Evolutionary conservation across 2,113 vertebrate genomes (phyloP), one percentile per base, ranked within the genome.

Genomic region (Tragelaphus imberbis): DNA sequence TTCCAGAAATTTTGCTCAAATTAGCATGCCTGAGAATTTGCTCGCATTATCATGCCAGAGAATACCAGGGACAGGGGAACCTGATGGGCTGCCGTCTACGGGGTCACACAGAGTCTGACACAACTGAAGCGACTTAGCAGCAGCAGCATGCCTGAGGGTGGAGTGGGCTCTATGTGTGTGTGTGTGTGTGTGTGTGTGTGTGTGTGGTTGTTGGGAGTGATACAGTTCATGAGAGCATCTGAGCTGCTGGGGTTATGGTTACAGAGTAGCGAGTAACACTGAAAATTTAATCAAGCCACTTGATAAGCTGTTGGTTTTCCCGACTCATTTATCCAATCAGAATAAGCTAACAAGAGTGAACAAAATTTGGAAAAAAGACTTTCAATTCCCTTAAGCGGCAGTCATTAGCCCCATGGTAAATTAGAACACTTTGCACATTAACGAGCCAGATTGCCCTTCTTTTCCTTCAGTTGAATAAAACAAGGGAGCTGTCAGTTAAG

Each of bases 211-310:
- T 14, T 2, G 25, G 36, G 56, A 79, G 30, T 3, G 17, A 11
- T 17, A 19, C 8, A 44, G 55, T 33, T 65, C 65, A 11, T 7
- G 15, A 58, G 30, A 40, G 19, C 23, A 2, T 14, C 80, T 3
- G 25, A 58, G 59, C n/a, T 1, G 51, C 5, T 2, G 7, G 25
- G n/a, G 1, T 23, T 4, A 12, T 0, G 0, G 23, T 16, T 5
- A 3, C 1, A 3, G 36, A 33, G 25, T 14, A n/a, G 23, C 25
- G 2, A 2, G 21, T 4, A 17, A 51, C 1, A 1, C 1, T 28
- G 15, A 84, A 8, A 7, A 75, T 55, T 30, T 55, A 68, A 61
- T 93, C 94, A 93, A 59, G 59, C 3, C 3, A 0, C 53, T 25
- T 36, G 21, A 23, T 36, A 79, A 68, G 93, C 65, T 95, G 0